Evolutionary conservation across 23 tunicate species (phyloP), one percentile per base, ranked within the genome.

Genomic region (Ascidia mentula): DNA sequence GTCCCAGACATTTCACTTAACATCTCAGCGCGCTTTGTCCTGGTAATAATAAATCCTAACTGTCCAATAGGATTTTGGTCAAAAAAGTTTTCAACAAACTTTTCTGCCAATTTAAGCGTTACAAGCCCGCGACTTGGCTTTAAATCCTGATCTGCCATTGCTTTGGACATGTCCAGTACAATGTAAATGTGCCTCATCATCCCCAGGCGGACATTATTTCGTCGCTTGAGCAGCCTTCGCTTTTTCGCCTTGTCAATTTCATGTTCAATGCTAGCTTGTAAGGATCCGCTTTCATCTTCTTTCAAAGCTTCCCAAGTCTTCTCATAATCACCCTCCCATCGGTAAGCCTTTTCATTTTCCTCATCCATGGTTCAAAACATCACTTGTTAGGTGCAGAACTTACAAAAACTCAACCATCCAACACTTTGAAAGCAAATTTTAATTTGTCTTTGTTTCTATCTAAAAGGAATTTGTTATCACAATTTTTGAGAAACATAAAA

Each of bases 251-350:
- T 89, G 42, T 78, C 78, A 0, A 89, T 87, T 82, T 85, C 91
- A 20, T 59, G 78, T 32, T 86, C 85, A 33, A 89, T 85, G 40
- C 91, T 86, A 0, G 76, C 83, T 74, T 85, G 85, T 31, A 95
- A 69, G 15, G 99, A 89, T 13, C 99, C 99, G 46, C 86, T 89
- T 40, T 95, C 99, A 89, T 95, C 99, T 78, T 89, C 95, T 86
- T 82, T 89, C n/a, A 95, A 46, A 8, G 95, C 87, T 74, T 95
- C 99, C 99, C 99, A 95, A 8, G 99, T 95, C 46, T 89, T 89
- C 73, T 89, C 90, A 86, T 89, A 95, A 40, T 86, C 99, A 69
- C 99, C 99, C 79, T 95, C 99, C 99, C 95, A 95, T 72, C 91
- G 81, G 75, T 95, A 95, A 36, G 91, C 88, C 33, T 85, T 83